Evolutionary conservation across 64 coral and sea anemone species (phyloP), one percentile per base, ranked within the genome.

Genomic region (Porites australiensis): DNA sequence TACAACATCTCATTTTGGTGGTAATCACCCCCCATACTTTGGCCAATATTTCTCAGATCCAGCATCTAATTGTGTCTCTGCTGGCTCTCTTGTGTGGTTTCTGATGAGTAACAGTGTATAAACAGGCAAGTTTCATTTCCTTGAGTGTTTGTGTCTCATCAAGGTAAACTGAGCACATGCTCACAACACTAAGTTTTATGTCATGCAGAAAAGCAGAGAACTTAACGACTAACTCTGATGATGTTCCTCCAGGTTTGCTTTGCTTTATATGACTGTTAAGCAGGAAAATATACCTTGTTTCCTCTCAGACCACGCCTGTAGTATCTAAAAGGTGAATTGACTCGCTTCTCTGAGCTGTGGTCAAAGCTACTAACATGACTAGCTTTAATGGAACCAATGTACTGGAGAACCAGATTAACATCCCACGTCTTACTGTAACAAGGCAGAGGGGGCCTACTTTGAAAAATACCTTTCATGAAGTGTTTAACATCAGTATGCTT

Each of bases 401-500:
- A 77, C 19, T 77, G 52, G 20, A 89, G 87, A 4, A 89, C 71
- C 22, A 60, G 5, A 60, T 49, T 89, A 11, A 77, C 53, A 64
- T 82, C 76, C 89, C 89, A 90, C 8, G 89, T 72, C 21, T 79
- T 81, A 27, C 23, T 72, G 15, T 90, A 89, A n/a, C 87, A 72
- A 45, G 87, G 74, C 4, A 77, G 72, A 9, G 87, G 52, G 13
- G 87, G 87, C 19, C 74, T 67, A 13, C 14, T 2, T n/a, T 89
- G 21, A n/a, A 89, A 77, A 18, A 89, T 77, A 2, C 89, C 77
- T 57, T 82, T 90, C 89, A 82, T 90, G n/a, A 90, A 90, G 20
- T 59, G 64, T 27, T 90, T 90, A 49, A 90, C 75, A 58, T 64
- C 77, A 13, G 77, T 27, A 3, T 79, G 77, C 48, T 90, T 44